Evolutionary conservation across 37 sponge, comb jelly and placozoan species (phyloP), one percentile per base, ranked within the genome.

Genomic region (Theonella swinhoei): DNA sequence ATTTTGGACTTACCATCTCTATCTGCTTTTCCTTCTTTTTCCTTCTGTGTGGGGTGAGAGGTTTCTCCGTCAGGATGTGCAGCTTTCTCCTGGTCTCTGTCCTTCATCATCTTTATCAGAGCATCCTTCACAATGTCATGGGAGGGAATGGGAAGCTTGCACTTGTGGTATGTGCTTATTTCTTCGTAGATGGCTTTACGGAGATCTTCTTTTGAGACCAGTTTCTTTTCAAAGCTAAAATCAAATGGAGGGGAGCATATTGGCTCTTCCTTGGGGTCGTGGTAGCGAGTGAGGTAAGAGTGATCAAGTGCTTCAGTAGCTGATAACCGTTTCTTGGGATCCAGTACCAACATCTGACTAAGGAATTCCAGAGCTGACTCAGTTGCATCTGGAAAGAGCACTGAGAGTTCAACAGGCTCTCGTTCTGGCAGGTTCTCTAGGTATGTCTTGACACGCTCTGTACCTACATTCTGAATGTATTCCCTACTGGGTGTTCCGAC

Each of bases 181-280:
- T 95, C 95, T 19, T 89, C 87, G 7, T 84, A n/a, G 1, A 90
- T 80, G 4, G 88, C 93, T 43, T 86, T 77, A 68, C 76, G 63
- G 34, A 96, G 85, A 4, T 71, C 86, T 0, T 95, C 94, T 36
- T 90, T 84, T 9, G 85, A 85, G 0, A 87, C 65, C 8, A 90
- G 79, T 32, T 82, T 67, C 75, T 92, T 92, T 75, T 97, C 97
- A 72, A 97, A 97, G 39, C 68, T 67, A 60, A 97, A 97, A 84
- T 97, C 85, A 72, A 97, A 95, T 19, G 85, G 83, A 32, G 90
- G 80, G 3, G 70, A 78, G 69, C 95, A 94, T 4, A 85, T 65
- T 20, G 95, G 97, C 71, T 97, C 97, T 80, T 97, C 97, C 7
- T 89, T 83, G 17, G 84, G 77, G 70, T 92, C 91, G 61, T 95